Evolutionary conservation across 2,113 vertebrate genomes (phyloP), one percentile per base, ranked within the genome.

Genomic region (Perca flavescens): DNA sequence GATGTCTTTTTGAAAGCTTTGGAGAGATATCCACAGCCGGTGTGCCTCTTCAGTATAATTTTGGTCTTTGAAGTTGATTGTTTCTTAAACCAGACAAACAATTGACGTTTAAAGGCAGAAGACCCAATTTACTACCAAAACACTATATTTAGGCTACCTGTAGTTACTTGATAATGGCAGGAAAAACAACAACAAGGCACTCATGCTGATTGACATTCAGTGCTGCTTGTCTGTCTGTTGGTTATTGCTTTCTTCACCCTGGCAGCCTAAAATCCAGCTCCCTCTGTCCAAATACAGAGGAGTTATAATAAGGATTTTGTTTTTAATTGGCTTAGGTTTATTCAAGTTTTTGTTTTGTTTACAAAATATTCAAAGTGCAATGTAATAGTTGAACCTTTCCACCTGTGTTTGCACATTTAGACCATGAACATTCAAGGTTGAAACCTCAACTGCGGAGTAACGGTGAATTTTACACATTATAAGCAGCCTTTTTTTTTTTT

Each of bases 121-220:
- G 71, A 67, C 56, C 47, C 40, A 82, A 68, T 73, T 22, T 14
- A 28, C 28, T 28, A 28, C 28, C 28, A 13, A 68, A 90, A 60
- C 4, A 25, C 61, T 47, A 17, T 73, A 46, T 75, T 84, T 78
- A 43, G 40, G 40, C 10, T 43, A 79, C 71, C 36, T 80, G 74
- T 54, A 61, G 25, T 70, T 78, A 50, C 69, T 53, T 80, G 64
- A 77, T 83, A 80, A 87, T 80, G 22, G 52, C 85, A 76, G 75
- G 63, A 86, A 85, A 54, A 67, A 57, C 79, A 15, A 68, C 43
- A 73, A 10, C 77, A 60, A 62, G 40, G 34, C 65, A 67, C 63
- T 84, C 62, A 22, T 16, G 25, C 4, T 86, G 76, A 87, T 61
- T 78, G 79, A 80, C 72, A 77, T 67, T 71, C 67, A 64, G 0